Base-by-base conservation (phyloP, 2,113 vertebrate genomes). In the Ophiodon elongatus region DNA sequence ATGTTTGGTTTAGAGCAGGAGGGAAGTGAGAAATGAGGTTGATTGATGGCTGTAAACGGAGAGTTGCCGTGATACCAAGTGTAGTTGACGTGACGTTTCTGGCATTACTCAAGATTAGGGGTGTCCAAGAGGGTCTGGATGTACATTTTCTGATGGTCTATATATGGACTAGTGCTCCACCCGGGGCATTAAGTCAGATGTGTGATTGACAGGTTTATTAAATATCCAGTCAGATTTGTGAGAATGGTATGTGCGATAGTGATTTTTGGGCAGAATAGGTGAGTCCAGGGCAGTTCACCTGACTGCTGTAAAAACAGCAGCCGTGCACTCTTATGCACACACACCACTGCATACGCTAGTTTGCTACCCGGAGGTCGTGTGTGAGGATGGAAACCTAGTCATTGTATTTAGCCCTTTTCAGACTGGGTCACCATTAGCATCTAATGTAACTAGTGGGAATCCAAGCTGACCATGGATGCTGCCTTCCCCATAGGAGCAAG, bases 41-140 rank as follows among this genome's bases (percentile, higher is more conserved):
- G 78, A 87, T 67, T 85, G 67, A 89, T 90, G 74, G 67, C 39
- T 74, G 39, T 76, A 86, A 79, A 83, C 54, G 37, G 17, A 47
- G 31, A 66, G 27, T 77, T 73, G 67, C 70, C 15, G 2, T 67
- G n/a, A 80, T 50, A 80, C 85, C 54, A 41, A 39, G 43, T 41
- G 15, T 54, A 69, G 37, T 67, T 43, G n/a, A 23, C 10, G 39
- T 57, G 45, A 50, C 1, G 4, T 82, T 69, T 76, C 8, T 35
- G 23, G 39, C 19, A 37, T 72, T 43, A 64, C 45, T 71, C 31
- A 29, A 75, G 54, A 60, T 23, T 27, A n/a, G 14, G 2, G 23
- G 33, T 4, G 45, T 73, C 27, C 14, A 68, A 73, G 2, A 59
- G 27, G 17, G 23, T 72, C 33, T 82, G 33, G 33, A 77, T 67